These are phyloP conservation scores for Peromyscus maniculatus DNA, from an alignment of 2,113 vertebrate species.

Conservation along the genomic window DNA sequence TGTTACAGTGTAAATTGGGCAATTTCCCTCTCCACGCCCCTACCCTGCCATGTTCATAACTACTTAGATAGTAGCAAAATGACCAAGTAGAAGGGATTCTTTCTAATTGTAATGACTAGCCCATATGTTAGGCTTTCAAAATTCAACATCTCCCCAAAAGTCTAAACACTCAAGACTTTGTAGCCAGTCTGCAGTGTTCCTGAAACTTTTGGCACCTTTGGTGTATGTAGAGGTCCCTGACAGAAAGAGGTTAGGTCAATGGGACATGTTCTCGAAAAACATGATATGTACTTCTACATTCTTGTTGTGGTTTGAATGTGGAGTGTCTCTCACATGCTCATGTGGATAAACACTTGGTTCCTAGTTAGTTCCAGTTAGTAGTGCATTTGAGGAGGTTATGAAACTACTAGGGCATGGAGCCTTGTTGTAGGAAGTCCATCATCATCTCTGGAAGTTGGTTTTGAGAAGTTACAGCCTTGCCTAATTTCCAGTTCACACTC, in stretches of 20 bases:
- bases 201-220: too few relatives aligned
- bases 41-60: neutral
- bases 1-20: neutral
- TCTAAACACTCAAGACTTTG: neutral
- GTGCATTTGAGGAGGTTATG: too few relatives aligned
- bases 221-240: neutral
- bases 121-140: neutral
- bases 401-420: neutral
- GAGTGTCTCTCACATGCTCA: neutral
- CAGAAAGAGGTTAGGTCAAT: neutral
- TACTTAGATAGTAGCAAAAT: neutral
- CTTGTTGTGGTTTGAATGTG: neutral
- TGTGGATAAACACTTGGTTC: neutral
- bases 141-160: neutral
- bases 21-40: neutral
- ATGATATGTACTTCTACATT: neutral
- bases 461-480: neutral
- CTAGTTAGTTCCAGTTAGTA: too few relatives aligned
- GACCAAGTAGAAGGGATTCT: neutral
- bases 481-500: neutral
- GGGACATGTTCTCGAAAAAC: neutral
- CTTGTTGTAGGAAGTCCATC: neutral
- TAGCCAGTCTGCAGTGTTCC: rapidly evolving
- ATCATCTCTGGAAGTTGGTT: neutral
- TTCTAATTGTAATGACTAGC: neutral